Evolutionary conservation across 1,140 invertebrate species (phyloP).

Genomic region (Lordiphosa mommai): DNA sequence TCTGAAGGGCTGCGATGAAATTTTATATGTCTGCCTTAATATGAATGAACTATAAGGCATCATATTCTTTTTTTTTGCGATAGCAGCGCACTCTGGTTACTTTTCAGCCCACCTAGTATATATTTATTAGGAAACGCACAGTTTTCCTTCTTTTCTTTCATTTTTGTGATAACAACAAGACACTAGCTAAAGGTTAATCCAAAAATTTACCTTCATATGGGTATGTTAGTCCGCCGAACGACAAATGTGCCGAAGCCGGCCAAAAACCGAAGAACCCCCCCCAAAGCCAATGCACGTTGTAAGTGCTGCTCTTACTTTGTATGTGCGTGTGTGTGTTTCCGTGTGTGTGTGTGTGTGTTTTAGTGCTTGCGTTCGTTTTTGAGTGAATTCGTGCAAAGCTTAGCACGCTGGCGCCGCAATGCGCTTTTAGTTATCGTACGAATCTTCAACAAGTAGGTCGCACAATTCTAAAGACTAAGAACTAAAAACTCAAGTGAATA

Average conservation of each 20-base stretch:
- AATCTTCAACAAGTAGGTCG: slow-evolving; percentile 55
- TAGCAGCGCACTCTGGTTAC: too few species aligned
- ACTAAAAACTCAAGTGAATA: neutral
- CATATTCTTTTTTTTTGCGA: too few species aligned
- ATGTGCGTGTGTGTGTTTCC: neutral
- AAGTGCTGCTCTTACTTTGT: neutral
- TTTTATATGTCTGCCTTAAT: too few species aligned
- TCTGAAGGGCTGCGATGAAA: too few species aligned
- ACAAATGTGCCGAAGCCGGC: slow-evolving; percentile 1
- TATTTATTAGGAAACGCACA: too few species aligned
- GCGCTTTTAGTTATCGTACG: slow-evolving; percentile 51
- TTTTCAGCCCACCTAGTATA: too few species aligned
- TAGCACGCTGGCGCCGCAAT: slow-evolving; percentile 31
- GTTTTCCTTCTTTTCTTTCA: too few species aligned
- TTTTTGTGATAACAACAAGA: too few species aligned
- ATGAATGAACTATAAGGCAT: too few species aligned
- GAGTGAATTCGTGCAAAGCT: slow-evolving; percentile 21
- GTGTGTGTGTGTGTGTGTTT: neutral
- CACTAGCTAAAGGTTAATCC: neutral
- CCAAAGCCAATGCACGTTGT: slow-evolving; percentile 1
- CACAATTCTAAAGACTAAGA: neutral
- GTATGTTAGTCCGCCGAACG: neutral
- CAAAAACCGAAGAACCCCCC: neutral
- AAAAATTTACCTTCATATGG: too few species aligned
- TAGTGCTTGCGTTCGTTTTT: neutral